Evolutionary conservation across 2,888 invertebrate species (phyloP), one percentile per base, ranked within the genome.

Genomic region (Gryllus longicercus): DNA sequence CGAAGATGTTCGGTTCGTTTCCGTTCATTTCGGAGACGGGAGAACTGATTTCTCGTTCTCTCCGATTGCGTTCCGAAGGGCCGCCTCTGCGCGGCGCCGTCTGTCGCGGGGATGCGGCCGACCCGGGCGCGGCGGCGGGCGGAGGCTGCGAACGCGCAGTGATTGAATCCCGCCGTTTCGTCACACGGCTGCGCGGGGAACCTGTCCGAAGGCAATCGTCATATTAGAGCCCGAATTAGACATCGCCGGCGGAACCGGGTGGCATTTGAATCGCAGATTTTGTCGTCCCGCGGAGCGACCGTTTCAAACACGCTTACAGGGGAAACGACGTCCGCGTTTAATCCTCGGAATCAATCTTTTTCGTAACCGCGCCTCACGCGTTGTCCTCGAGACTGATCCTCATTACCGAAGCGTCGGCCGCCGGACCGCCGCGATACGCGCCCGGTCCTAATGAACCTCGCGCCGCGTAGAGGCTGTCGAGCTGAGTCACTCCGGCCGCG

Each of bases 191-290:
- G 2, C 16, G 8, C 14, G 14, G 63, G 51, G n/a, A 63, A 63
- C 63, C 63, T 63, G 63, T 63, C 63, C n/a, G 63, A 5, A 11
- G 63, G n/a, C 11, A 63, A 63, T 14, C 63, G 63, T 63, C 63
- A 63, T n/a, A 63, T 63, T 63, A 63, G 63, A 38, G 63, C n/a
- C 63, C 63, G 63, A 63, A 63, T 63, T 63, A 63, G 63, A n/a
- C n/a, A 38, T 38, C 38, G 38, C n/a, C 63, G 14, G 63, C 0
- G n/a, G n/a, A 63, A 63, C 11, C 14, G 63, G 63, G n/a, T 18
- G 16, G n/a, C 14, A 14, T 63, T 63, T 63, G 63, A 63, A 18
- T 63, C 63, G 63, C 38, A 63, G n/a, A 63, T 63, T 63, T 63
- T n/a, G 63, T 63, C 63, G 5, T n/a, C 38, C 38, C 38, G 38